Percentiles rank a stretch among this genome's conserved stretches.
These are phyloP conservation scores for Papilio polytes DNA, from an alignment of 1,140 invertebrate genomes.

Conservation along the genomic window DNA sequence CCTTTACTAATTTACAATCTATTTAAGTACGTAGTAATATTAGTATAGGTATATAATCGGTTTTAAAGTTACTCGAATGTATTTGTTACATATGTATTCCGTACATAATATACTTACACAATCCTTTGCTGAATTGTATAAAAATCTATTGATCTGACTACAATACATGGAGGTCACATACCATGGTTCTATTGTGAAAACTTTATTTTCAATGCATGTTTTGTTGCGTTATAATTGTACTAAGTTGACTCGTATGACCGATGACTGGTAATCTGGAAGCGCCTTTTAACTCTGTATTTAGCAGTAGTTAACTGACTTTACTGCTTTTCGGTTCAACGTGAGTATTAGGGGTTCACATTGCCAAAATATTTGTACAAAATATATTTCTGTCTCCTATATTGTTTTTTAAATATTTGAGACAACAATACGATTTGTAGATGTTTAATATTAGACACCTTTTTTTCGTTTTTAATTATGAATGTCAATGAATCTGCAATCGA, in stretches of 20 bases:
- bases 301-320: neutral
- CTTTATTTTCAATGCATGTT: slow-evolving; percentile 40
- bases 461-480: neutral
- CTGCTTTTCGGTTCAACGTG: neutral
- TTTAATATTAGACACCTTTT: too few relatives aligned
- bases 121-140: slow-evolving; percentile 27
- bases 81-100: neutral
- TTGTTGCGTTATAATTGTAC: slow-evolving; percentile 29
- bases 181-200: slow-evolving; percentile 36
- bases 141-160: slow-evolving; percentile 44
- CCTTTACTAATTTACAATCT: too few relatives aligned
- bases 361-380: neutral
- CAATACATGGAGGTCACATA: slow-evolving; percentile 47
- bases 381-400: neutral
- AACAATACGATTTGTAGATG: too few relatives aligned
- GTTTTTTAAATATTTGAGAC: neutral
- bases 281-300: neutral
- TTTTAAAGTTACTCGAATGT: neutral
- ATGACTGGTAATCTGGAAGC: slow-evolving; percentile 2
- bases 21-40: too few relatives aligned
- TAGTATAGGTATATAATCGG: too few relatives aligned
- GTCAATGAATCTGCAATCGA: neutral
- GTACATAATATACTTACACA: slow-evolving; percentile 5
- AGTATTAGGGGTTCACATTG: neutral
- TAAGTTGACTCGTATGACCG: slow-evolving; percentile 2